These are phyloP conservation scores for Leptopilina boulardi DNA, from an alignment of 1,140 invertebrate species.

Conservation along the genomic window DNA sequence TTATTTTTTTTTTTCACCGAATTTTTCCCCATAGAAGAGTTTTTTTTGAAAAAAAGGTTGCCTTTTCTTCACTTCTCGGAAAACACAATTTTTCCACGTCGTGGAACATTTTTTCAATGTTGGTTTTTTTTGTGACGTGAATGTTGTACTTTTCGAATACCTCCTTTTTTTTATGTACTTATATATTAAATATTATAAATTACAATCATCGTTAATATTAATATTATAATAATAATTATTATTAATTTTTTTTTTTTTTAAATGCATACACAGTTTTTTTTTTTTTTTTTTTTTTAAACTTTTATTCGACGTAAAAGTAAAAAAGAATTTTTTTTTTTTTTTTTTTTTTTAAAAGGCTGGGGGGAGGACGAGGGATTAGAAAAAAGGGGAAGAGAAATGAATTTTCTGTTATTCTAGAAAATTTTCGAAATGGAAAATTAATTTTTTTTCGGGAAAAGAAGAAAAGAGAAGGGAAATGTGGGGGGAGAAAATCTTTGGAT, in stretches of 20 bases:
- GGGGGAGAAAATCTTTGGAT: neutral
- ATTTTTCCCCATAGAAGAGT: constrained; percentile 32
- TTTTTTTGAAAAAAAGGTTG: constrained; percentile 34
- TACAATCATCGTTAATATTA: constrained; percentile 55
- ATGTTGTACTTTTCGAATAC: constrained; percentile 47
- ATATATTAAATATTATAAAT: constrained; percentile 57
- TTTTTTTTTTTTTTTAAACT: constrained; percentile 52
- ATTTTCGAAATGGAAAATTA: neutral
- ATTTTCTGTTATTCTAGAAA: neutral
- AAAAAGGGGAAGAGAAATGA: constrained; percentile 36
- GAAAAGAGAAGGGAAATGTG: constrained; percentile 22
- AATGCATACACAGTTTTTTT: constrained; percentile 70
- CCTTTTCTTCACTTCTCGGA: constrained; percentile 42
- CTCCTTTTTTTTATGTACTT: constrained; percentile 61
- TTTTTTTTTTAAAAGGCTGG: constrained; percentile 43
- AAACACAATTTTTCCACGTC: constrained; percentile 39
- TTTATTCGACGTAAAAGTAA: constrained; percentile 64
- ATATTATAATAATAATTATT: constrained; percentile 59
- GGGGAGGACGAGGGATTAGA: constrained; percentile 48
- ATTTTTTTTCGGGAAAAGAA: neutral
- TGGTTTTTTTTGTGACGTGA: constrained; percentile 9
- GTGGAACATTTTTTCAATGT: neutral
- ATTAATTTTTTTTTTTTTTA: constrained; percentile 53
- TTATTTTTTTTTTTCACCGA: constrained; percentile 41
- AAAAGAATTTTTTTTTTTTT: constrained; percentile 42